These are phyloP conservation scores for Aricia artaxerxes DNA, from an alignment of 2,888 invertebrate species.

Conservation along the genomic window DNA sequence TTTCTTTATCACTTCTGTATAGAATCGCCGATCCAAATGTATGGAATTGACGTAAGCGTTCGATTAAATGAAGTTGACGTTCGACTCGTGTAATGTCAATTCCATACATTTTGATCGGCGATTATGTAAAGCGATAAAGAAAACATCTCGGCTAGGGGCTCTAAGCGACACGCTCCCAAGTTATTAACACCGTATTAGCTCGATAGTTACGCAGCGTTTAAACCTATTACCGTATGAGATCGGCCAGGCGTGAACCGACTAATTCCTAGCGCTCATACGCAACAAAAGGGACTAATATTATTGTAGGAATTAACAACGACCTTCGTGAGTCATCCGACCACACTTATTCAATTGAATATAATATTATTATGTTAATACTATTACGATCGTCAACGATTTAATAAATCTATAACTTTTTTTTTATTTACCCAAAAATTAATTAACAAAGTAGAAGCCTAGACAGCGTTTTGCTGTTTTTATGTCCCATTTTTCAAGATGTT, in stretches of 20 bases:
- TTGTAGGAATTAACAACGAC: not conserved
- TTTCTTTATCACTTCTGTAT: too few relatives aligned
- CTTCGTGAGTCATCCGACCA: not conserved
- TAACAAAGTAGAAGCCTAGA: not conserved
- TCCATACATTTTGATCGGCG: too few relatives aligned
- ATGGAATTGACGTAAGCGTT: too few relatives aligned
- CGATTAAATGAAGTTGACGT: too few relatives aligned
- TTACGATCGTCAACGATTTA: not conserved
- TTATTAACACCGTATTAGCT: constrained; percentile 10
- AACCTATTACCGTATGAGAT: constrained; percentile 5
- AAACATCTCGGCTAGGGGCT: too few relatives aligned
- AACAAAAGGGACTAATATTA: constrained; percentile 6
- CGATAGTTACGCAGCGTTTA: constrained; percentile 11
- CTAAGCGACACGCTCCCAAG: not conserved
- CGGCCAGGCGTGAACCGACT: not conserved
- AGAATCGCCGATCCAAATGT: too few relatives aligned
- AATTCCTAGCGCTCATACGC: not conserved
- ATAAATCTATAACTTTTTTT: not conserved
- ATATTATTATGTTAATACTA: constrained; percentile 6
- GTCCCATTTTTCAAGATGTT: not conserved
- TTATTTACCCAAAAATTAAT: not conserved
- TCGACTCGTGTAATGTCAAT: too few relatives aligned
- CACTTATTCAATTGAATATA: constrained; percentile 1
- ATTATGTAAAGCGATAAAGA: too few relatives aligned
- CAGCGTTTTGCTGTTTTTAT: not conserved